Evolutionary conservation across 2,888 invertebrate species (phyloP).

Genomic region (Hirtodrosophila histrioides): DNA sequence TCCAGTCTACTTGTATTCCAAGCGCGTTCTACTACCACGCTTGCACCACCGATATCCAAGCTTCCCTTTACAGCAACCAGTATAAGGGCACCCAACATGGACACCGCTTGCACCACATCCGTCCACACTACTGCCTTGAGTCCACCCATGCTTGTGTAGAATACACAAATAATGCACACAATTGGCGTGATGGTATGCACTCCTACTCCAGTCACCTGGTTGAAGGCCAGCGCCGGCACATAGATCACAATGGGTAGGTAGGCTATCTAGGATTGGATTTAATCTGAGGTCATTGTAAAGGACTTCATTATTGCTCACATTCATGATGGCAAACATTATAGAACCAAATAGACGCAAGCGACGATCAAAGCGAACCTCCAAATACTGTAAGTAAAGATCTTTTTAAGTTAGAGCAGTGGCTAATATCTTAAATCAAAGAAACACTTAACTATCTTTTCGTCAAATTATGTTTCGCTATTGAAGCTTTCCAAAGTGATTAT

Average conservation of each 20-base stretch:
- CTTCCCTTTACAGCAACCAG: constrained; percentile 91
- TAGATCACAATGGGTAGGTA: constrained; percentile 93
- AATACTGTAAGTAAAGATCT: constrained; percentile 86
- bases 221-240: constrained; percentile 91
- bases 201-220: constrained; percentile 94
- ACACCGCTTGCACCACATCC: constrained; percentile 91
- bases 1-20: constrained; percentile 89
- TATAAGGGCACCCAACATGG: constrained; percentile 91
- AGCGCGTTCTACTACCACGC: constrained; percentile 88
- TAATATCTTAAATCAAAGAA: constrained; percentile 46
- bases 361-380: constrained; percentile 90
- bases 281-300: not conserved
- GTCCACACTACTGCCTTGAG: constrained; percentile 91
- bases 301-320: constrained; percentile 86
- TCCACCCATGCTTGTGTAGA: constrained; percentile 93
- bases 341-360: constrained; percentile 90
- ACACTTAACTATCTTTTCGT: constrained; percentile 78
- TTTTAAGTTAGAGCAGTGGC: not conserved
- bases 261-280: constrained; percentile 86
- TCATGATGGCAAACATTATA: constrained; percentile 88
- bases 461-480: too few relatives aligned
- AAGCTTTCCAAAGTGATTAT: too few relatives aligned
- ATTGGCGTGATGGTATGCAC: constrained; percentile 93
- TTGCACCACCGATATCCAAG: constrained; percentile 89
- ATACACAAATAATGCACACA: constrained; percentile 93